Base-by-base conservation (phyloP, 2,888 invertebrate genomes). In the Halictus ligatus region DNA sequence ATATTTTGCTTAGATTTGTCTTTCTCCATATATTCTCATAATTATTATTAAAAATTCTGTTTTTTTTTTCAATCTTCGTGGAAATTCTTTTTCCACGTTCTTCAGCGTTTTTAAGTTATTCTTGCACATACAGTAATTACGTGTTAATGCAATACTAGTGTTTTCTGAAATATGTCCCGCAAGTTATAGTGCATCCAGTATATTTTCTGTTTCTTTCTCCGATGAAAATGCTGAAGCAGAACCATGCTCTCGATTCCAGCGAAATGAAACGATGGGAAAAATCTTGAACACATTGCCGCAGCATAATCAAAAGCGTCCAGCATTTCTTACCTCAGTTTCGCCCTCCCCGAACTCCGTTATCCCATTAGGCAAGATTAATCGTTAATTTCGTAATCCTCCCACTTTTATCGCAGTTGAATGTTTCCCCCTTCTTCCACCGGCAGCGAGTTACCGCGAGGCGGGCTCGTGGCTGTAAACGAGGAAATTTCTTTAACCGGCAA, bases 401-500 rank as follows among this genome's bases (percentile, higher is more conserved):
- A 58, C 43, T 72, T 78, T 81, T 60, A 46, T 29, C 60, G 29
- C 54, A 25, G 8, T 67, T 78, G 46, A 54, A 67, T 60, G 67
- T 71, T 64, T 40, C 78, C 48, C 58, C 40, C n/a, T 72, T 78
- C 15, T 74, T 54, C 43, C 43, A 50, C 29, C 40, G 18, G 13
- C 48, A 29, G 60, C 29, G 15, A 72, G 73, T 67, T 73, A 64
- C 78, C 21, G 58, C 69, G 50, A 71, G 69, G 21, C 69, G 46
- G 35, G 48, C 40, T 58, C 64, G 64, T 40, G n/a, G 73, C 29
- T 18, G 25, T 48, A 77, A 77, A 40, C 69, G 58, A 29, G 64
- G 50, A 71, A 84, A 77, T 87, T 81, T 77, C 83, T 87, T 76
- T 58, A 73, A 78, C 80, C 78, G 35, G 77, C 69, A 72, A 58